Conservation (phyloP, 2,113 vertebrate species). For the Variabilichromis moorii region DNA sequence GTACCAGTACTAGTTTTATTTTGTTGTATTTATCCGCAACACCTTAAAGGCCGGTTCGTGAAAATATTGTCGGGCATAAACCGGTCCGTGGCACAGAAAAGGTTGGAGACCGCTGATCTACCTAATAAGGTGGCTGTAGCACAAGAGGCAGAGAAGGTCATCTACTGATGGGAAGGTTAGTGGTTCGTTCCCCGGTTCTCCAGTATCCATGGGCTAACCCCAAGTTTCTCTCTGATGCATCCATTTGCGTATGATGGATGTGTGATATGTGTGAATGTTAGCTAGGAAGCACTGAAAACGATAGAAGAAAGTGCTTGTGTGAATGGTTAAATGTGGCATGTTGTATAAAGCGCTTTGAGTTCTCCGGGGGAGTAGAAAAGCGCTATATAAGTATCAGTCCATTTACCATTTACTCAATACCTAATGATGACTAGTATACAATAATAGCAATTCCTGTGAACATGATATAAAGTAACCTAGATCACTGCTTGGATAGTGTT, state of each 20-base stretch:
- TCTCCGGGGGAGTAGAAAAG: rapidly evolving
- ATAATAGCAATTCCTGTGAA: not conserved
- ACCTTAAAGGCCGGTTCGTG: too few relatives aligned
- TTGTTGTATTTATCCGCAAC: too few relatives aligned
- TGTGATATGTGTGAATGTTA: not conserved
- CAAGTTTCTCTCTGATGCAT: not conserved
- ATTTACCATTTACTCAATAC: not conserved
- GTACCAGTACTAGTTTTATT: too few relatives aligned
- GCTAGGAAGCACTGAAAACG: not conserved
- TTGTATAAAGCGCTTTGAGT: not conserved
- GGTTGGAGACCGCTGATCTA: not conserved
- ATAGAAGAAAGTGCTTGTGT: not conserved
- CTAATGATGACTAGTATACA: not conserved
- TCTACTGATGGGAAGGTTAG: not conserved
- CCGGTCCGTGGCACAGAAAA: too few relatives aligned
- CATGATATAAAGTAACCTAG: not conserved
- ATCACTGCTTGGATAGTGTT: not conserved
- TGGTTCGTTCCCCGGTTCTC: not conserved
- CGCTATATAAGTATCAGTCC: not conserved
- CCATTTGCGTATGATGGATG: not conserved
- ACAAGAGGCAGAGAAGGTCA: not conserved
- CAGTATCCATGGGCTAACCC: not conserved
- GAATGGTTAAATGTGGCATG: not conserved
- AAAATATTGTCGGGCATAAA: too few relatives aligned
- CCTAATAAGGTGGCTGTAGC: not conserved